Evolutionary conservation across 92 coral and sea anemone species (phyloP).

Genomic region (Ricordea florida): DNA sequence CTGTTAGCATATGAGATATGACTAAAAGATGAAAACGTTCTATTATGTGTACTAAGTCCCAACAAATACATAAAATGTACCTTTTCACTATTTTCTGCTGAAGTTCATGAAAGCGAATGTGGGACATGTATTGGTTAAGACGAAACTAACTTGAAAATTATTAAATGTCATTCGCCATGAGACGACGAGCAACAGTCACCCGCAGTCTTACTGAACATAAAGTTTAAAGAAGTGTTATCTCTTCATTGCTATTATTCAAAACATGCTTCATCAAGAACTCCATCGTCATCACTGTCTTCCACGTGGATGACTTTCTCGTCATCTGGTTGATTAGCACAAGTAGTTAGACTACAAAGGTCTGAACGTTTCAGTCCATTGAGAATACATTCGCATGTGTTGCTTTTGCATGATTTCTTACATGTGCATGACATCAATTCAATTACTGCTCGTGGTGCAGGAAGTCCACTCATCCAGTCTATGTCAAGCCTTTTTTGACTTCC

Average conservation of each 20-base stretch:
- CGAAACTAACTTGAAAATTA: too few relatives aligned
- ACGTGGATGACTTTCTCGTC: neutral
- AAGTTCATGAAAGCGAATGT: too few relatives aligned
- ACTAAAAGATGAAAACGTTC: too few relatives aligned
- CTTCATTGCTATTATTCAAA: neutral
- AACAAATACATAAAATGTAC: too few relatives aligned
- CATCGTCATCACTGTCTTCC: slow-evolving; percentile 4
- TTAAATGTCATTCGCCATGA: too few relatives aligned
- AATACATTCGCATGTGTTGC: slow-evolving; percentile 35
- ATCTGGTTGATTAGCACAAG: slow-evolving; percentile 2
- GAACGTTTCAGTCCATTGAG: slow-evolving; percentile 43
- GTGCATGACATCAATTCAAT: slow-evolving; percentile 52
- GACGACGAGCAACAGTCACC: too few relatives aligned
- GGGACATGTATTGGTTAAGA: too few relatives aligned
- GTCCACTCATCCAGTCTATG: slow-evolving; percentile 44
- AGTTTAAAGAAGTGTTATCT: neutral
- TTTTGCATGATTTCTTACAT: slow-evolving; percentile 27
- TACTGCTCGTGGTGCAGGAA: slow-evolving; percentile 46
- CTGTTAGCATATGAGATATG: too few relatives aligned
- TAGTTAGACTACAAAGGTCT: slow-evolving; percentile 23
- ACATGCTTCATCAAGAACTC: neutral
- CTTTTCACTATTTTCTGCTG: too few relatives aligned
- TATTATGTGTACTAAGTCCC: too few relatives aligned
- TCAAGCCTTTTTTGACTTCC: slow-evolving; percentile 4
- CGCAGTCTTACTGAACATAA: too few relatives aligned